These are phyloP conservation scores for Pimpla rufipes DNA, from an alignment of 2,888 invertebrate genomes.

Conservation along the genomic window DNA sequence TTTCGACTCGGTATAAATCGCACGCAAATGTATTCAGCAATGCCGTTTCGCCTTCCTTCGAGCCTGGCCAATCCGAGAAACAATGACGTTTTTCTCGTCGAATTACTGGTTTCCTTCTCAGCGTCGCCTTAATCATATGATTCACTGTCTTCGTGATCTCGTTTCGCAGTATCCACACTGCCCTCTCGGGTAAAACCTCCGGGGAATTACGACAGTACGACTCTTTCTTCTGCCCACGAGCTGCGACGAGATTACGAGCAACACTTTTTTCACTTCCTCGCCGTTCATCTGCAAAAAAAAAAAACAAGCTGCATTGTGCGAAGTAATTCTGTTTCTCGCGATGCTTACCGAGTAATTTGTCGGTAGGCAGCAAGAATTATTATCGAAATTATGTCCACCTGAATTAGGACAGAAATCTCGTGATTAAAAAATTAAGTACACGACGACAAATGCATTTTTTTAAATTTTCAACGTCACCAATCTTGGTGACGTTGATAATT, in stretches of 20 bases:
- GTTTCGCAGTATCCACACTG: constrained; percentile 55
- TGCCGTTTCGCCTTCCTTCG: too few relatives aligned
- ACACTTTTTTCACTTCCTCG: constrained; percentile 51
- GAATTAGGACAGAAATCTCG: background rate
- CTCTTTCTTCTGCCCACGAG: constrained; percentile 56
- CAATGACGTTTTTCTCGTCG: constrained; percentile 16
- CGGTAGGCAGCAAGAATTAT: background rate
- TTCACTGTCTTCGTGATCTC: constrained; percentile 48
- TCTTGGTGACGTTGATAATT: too few relatives aligned
- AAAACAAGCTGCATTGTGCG: constrained; percentile 11
- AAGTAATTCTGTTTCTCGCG: constrained; percentile 36
- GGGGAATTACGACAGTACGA: constrained; percentile 52
- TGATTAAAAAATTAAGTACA: background rate
- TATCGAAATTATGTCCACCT: background rate
- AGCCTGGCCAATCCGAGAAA: background rate
- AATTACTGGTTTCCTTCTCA: constrained; percentile 21
- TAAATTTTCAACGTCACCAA: too few relatives aligned
- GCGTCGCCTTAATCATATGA: constrained; percentile 30
- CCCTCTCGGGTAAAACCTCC: constrained; percentile 55
- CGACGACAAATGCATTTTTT: too few relatives aligned
- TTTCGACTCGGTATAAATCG: too few relatives aligned
- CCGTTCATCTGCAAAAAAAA: constrained; percentile 21
- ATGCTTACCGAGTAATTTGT: background rate
- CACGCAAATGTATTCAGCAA: too few relatives aligned
- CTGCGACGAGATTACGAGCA: constrained; percentile 61